These are phyloP conservation scores for Rhadina sibilatrix DNA, from an alignment of 2,113 vertebrate species.

Conservation along the genomic window DNA sequence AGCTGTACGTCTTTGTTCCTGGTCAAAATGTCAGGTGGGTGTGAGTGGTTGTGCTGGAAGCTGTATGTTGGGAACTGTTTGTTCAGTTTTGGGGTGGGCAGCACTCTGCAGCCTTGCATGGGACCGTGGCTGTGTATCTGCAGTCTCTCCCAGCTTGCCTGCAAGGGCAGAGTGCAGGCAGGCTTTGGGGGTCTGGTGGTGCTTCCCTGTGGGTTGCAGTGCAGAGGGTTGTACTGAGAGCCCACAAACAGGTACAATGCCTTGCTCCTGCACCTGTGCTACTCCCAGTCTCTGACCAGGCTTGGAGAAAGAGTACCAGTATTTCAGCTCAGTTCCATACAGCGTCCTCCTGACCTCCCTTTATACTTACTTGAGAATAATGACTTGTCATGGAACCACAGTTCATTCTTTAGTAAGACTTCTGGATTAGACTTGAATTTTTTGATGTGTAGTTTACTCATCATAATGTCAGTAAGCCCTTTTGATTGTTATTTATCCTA, in stretches of 20 bases:
- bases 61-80: neutral
- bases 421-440: neutral
- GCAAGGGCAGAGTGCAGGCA: neutral
- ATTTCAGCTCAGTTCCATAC: fast-evolving
- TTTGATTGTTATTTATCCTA: neutral
- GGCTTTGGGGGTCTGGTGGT: fast-evolving
- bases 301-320: neutral
- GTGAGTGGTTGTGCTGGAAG: neutral
- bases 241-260: neutral
- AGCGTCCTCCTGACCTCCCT: neutral
- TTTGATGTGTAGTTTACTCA: neutral
- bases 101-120: fast-evolving
- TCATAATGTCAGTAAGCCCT: neutral
- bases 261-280: neutral
- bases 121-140: neutral
- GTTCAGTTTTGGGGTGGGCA: neutral
- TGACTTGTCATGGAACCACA: neutral
- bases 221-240: neutral
- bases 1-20: neutral
- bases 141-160: neutral
- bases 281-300: neutral
- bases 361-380: neutral
- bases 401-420: neutral
- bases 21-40: neutral
- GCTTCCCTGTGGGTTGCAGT: neutral